A percentile compares a stretch with the other conserved stretches of the same genome.
Evolutionary conservation across 2,888 invertebrate species (phyloP).

Genomic region (Stegophylla sp.): DNA sequence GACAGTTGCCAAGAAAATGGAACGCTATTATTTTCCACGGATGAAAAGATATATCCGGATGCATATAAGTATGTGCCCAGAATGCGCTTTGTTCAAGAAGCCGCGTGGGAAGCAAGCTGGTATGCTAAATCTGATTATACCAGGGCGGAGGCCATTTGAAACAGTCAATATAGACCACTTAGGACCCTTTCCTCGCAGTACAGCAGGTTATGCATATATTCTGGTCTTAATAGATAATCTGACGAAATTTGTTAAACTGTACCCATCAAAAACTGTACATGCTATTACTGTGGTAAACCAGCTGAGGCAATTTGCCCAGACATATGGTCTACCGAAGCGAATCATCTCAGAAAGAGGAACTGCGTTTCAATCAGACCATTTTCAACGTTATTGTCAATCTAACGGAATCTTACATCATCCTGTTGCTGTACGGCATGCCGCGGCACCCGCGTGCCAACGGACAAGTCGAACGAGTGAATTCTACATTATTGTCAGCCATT

Average conservation of each 20-base stretch:
- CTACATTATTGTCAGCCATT: not conserved
- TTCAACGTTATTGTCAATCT: not conserved
- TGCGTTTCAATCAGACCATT: constrained; percentile 5
- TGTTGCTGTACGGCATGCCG: constrained; percentile 26
- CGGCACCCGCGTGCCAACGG: constrained; percentile 33
- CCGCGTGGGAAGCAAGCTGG: not conserved
- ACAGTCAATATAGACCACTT: constrained; percentile 35
- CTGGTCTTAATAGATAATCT: constrained; percentile 39
- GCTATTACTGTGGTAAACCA: not conserved
- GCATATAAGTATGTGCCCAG: constrained; percentile 22
- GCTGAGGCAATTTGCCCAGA: not conserved
- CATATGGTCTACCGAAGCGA: constrained; percentile 17
- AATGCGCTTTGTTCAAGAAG: constrained; percentile 16
- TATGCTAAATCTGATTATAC: constrained; percentile 9
- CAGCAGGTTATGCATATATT: not conserved
- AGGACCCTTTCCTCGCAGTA: constrained; percentile 21
- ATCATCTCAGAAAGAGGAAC: constrained; percentile 26
- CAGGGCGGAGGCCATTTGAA: constrained; percentile 26
- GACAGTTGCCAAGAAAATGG: not conserved
- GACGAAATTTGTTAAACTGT: constrained; percentile 38
- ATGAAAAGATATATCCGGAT: constrained; percentile 21
- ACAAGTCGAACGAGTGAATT: constrained; percentile 27
- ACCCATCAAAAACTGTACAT: not conserved
- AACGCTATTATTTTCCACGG: constrained; percentile 37
- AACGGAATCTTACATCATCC: not conserved